These are phyloP conservation scores for Troglohyphantes excavatus DNA, from an alignment of 2,888 invertebrate genomes.

Conservation along the genomic window DNA sequence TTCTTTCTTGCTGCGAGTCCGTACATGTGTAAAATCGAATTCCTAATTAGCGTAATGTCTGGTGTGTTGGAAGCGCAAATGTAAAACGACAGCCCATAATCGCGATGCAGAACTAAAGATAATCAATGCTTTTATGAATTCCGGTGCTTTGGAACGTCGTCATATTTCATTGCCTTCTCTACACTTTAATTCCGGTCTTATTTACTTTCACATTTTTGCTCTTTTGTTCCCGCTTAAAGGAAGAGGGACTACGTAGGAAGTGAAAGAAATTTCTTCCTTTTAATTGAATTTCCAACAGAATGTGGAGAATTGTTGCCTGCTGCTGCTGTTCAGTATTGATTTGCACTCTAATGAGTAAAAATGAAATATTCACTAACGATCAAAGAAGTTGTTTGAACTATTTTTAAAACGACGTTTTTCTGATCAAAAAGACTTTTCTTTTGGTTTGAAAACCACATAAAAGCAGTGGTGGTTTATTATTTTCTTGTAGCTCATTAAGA, in stretches of 20 bases:
- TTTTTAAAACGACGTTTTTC: slow-evolving; percentile 18
- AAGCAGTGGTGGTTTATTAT: no score
- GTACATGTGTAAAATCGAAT: slow-evolving; percentile 68
- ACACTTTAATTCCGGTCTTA: slow-evolving; percentile 54
- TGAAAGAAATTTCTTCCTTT: slow-evolving; percentile 50
- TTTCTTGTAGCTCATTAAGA: no score
- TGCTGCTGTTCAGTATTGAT: slow-evolving; percentile 47
- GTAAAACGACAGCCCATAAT: slow-evolving; percentile 63
- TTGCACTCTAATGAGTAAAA: slow-evolving; percentile 25
- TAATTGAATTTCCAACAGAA: slow-evolving; percentile 64
- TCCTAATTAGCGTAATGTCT: slow-evolving; percentile 73
- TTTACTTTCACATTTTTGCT: slow-evolving; percentile 44
- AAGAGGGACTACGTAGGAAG: slow-evolving; percentile 10
- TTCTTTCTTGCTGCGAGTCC: slow-evolving; percentile 26
- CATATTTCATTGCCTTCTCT: slow-evolving; percentile 70
- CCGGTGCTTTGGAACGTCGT: slow-evolving; percentile 48
- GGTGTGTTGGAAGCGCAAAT: slow-evolving; percentile 49
- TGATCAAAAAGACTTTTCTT: slow-evolving; percentile 3
- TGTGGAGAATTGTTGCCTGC: slow-evolving; percentile 51
- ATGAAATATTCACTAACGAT: slow-evolving; percentile 6
- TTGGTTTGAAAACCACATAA: neutral
- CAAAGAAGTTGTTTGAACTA: slow-evolving; percentile 44
- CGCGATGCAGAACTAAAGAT: slow-evolving; percentile 59
- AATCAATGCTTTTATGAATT: slow-evolving; percentile 63
- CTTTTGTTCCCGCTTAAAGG: slow-evolving; percentile 38